Base-by-base conservation (phyloP, 1,140 invertebrate species). In the Tetragnatha versicolor region DNA sequence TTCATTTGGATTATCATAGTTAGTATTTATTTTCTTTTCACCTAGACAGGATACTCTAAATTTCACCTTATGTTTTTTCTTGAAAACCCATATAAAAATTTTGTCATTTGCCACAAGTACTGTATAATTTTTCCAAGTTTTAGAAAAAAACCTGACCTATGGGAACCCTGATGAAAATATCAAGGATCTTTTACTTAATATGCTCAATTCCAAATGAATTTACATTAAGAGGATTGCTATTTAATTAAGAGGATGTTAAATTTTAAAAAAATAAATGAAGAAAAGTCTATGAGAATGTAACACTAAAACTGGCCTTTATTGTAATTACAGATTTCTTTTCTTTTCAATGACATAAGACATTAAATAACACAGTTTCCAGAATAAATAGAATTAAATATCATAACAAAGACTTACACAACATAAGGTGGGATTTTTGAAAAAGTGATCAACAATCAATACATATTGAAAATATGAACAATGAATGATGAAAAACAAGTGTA, bases 281-380 rank as follows among this genome's bases (percentile, higher is more conserved):
- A 65, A 1, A 22, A 29, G 14, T 45, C 9, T 39, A 42, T 20
- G 7, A 60, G 10, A 29, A 29, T 29, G 45, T 72, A 79, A 79
- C 78, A 79, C 78, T 79, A 79, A 79, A 79, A 79, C 78, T 79
- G 78, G 78, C 78, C 78, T 79, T 79, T 79, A 79, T 79, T 79
- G 60, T 68, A 70, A 60, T 79, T 72, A 63, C 78, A 79, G 61
- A 35, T 69, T 69, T 69, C 53, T 70, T 75, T 25, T 55, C 25
- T 33, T 69, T 69, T 72, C 37, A 58, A 69, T 68, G 65, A 68
- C 55, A 66, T 45, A 69, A 60, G 66, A 73, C 66, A 53, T 72
- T 70, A 72, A 72, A 79, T 69, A 79, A 79, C 66, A 70, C 37
- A 65, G 60, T 65, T 72, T 79, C 78, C 68, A 70, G 78, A 79